Evolutionary conservation across 1,140 invertebrate species (phyloP).

Genomic region (Venturia canescens): DNA sequence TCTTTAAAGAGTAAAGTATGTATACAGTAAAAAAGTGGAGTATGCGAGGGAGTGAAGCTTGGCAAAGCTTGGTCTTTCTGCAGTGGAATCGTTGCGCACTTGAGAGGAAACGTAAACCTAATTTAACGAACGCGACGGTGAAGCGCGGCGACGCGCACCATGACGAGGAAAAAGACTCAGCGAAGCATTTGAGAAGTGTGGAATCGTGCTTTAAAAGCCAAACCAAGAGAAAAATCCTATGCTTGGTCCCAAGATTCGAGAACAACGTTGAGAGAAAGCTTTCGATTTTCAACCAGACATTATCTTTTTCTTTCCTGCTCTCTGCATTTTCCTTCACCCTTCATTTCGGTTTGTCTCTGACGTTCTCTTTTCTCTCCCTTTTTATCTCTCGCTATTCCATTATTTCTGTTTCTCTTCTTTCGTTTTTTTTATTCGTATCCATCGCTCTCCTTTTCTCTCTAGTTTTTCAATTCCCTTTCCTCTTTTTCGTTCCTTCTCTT

Average conservation of each 20-base stretch:
- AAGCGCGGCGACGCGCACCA: not conserved
- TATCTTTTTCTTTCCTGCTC: not conserved
- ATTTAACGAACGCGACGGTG: slow-evolving; percentile 38
- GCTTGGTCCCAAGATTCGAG: slow-evolving; percentile 5
- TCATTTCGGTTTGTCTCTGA: not conserved
- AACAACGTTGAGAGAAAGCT: slow-evolving; percentile 15
- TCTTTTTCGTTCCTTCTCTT: too few species aligned
- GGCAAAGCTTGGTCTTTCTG: slow-evolving; percentile 14
- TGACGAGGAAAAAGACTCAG: not conserved
- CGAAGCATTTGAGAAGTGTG: slow-evolving; percentile 5
- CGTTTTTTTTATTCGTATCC: not conserved
- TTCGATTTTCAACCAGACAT: not conserved
- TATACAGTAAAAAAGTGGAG: slow-evolving; percentile 31
- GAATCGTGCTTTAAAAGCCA: slow-evolving; percentile 34
- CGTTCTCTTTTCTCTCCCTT: not conserved
- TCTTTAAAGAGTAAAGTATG: slow-evolving; percentile 14
- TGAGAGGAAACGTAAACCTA: slow-evolving; percentile 46
- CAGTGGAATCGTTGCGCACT: slow-evolving; percentile 24
- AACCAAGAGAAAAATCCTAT: not conserved
- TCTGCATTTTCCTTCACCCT: not conserved
- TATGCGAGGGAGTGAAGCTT: not conserved
- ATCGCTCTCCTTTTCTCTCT: too few species aligned
- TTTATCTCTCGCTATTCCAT: too few species aligned
- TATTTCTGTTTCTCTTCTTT: not conserved
- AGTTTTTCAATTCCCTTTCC: too few species aligned